Conservation (phyloP, 2,888 invertebrate genomes). For the Rhopalosiphum nymphaeae region DNA sequence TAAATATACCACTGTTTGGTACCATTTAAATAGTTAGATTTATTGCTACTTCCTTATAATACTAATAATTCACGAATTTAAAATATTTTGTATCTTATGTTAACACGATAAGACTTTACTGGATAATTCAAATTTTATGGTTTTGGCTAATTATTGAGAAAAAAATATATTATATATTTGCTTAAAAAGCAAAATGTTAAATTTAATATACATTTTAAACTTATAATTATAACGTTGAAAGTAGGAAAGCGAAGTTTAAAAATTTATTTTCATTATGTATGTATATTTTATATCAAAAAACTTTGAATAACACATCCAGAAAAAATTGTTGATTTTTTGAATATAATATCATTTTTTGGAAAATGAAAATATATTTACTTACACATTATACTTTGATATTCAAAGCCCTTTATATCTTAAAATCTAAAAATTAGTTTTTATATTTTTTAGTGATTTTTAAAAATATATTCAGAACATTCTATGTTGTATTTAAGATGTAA, state of each 20-base stretch:
- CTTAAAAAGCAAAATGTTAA: not conserved
- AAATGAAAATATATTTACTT: not conserved
- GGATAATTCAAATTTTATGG: not conserved
- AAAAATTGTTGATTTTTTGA: not conserved
- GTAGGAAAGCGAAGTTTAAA: not conserved
- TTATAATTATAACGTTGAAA: not conserved
- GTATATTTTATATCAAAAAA: not conserved
- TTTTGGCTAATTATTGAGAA: not conserved
- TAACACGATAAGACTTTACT: not conserved
- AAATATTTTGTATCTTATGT: not conserved
- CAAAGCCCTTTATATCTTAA: not conserved
- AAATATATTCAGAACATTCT: not conserved
- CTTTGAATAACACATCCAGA: not conserved
- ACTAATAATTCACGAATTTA: not conserved
- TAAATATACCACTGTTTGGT: not conserved
- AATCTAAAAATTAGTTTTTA: not conserved
- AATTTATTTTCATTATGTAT: not conserved
- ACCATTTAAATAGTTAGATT: not conserved
- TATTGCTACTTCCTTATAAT: not conserved
- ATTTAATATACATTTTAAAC: not conserved
- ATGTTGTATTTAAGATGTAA: not conserved
- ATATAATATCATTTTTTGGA: not conserved
- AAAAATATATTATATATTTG: no score
- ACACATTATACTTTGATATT: not conserved
- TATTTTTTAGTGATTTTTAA: not conserved